Conservation (phyloP, 1,140 invertebrate genomes). For the Holcopasites calliopsidis region DNA sequence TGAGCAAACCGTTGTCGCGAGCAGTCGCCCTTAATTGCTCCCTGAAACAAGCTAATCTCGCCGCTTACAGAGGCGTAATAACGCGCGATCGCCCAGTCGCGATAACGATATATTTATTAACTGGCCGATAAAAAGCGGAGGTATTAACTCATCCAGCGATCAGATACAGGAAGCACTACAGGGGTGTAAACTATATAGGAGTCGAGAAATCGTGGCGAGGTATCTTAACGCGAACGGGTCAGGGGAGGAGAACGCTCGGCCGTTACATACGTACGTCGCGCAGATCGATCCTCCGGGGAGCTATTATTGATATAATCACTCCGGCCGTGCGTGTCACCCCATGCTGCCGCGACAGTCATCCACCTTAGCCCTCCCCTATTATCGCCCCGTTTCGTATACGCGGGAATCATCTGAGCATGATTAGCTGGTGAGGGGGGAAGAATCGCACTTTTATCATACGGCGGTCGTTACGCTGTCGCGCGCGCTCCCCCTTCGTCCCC, state of each 20-base stretch:
- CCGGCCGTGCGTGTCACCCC: conserved; percentile 60
- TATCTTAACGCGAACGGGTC: conserved; percentile 48
- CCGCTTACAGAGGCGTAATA: neutral
- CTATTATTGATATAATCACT: conserved; percentile 66
- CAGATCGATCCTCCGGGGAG: conserved; percentile 56
- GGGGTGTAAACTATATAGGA: conserved; percentile 41
- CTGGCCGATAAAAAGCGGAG: conserved; percentile 14
- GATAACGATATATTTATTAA: conserved; percentile 39
- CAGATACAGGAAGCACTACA: conserved; percentile 20
- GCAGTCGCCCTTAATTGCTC: neutral
- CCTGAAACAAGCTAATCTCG: neutral
- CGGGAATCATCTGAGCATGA: conserved; percentile 26
- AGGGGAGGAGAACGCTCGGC: neutral
- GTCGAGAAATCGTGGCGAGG: conserved; percentile 40
- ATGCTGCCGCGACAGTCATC: conserved; percentile 46
- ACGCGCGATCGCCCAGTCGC: neutral
- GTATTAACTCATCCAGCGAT: conserved; percentile 25
- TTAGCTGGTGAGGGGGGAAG: neutral
- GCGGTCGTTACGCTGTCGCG: conserved; percentile 18
- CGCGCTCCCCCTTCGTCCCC: neutral
- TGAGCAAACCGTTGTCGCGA: neutral
- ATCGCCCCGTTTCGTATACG: conserved; percentile 42
- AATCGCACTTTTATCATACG: conserved; percentile 15
- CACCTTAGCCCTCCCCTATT: conserved; percentile 54
- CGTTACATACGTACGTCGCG: conserved; percentile 1